Conservation (phyloP, 2,888 invertebrate genomes). For the Cyrtodaria siliqua region DNA sequence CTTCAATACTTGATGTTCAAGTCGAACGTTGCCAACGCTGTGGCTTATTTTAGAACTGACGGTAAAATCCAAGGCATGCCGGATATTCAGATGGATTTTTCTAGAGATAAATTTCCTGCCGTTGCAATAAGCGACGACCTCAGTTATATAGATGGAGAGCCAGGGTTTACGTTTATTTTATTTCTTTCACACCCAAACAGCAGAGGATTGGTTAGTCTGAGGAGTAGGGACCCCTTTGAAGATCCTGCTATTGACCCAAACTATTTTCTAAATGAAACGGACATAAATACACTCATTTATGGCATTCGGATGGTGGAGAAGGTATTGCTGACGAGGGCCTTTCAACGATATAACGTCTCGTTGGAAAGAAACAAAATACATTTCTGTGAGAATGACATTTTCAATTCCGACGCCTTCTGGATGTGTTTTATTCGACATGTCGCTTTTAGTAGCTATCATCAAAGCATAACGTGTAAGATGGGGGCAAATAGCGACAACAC, state of each 20-base stretch:
- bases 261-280: conserved; percentile 89
- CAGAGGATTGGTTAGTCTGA: conserved; percentile 92
- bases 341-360: conserved; percentile 17
- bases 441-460: conserved; percentile 87
- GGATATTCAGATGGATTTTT: conserved; percentile 31
- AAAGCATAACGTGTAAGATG: conserved; percentile 92
- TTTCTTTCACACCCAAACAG: conserved; percentile 88
- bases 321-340: conserved; percentile 21
- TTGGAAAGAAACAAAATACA: background rate
- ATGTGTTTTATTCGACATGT: conserved; percentile 40
- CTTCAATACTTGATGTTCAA: conserved; percentile 26
- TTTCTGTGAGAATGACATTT: conserved; percentile 17
- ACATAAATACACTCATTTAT: conserved; percentile 32
- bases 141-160: background rate
- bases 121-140: background rate
- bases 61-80: background rate
- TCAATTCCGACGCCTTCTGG: conserved; percentile 51
- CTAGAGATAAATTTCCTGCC: conserved; percentile 7
- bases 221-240: conserved; percentile 91
- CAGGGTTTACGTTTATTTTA: conserved; percentile 15
- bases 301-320: conserved; percentile 24
- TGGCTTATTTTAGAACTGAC: conserved; percentile 23
- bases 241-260: conserved; percentile 95
- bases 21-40: conserved; percentile 1
- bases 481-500: conserved; percentile 86